Base-by-base conservation (phyloP, 1,140 invertebrate species). In the Anoplophora glabripennis region DNA sequence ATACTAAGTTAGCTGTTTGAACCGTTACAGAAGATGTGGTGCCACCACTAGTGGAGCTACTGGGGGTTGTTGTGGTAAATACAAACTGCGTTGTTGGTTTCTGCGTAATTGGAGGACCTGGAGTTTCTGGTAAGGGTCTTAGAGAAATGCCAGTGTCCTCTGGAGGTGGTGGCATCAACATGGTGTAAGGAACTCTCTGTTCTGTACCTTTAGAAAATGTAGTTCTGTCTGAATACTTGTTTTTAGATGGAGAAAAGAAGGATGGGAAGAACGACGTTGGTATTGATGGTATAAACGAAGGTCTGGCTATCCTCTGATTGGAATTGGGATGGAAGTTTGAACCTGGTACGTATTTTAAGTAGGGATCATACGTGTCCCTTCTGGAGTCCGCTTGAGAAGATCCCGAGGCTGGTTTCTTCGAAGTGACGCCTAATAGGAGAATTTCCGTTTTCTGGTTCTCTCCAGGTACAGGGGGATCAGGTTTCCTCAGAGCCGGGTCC, bases 401-500 rank as follows among this genome's bases (percentile, higher is more conserved):
- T 33, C 72, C 71, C 0, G 79, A 75, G 59, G 82, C 84, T 2
- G 83, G 81, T 68, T 85, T 86, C 38, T 84, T 82, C 0, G 84
- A 83, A 4, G 86, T 82, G 0, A 87, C 83, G 1, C 86, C 87
- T 1, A 89, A 71, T 3, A 88, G 76, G 18, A 88, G 76, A 4
- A 89, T 84, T 70, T 89, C 85, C 2, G 81, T 80, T 74, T 87
- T 83, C 69, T 79, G 34, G 59, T 77, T 75, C 34, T 74, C 68
- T 64, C 45, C 57, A 18, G 59, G 53, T 44, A 57, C 10, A 9
- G 61, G 64, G 7, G 67, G 57, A 42, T 83, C 78, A 12, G 76
- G 70, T 63, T 74, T 73, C 36, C 77, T 69, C 17, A 49, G 73
- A 62, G 33, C 73, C 45, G 76, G 70, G 40, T 88, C 86, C 11